Percentiles rank a stretch among this genome's conserved stretches.
Evolutionary conservation across 2,888 invertebrate genomes (phyloP).

Genomic region (Volucella bombylans): DNA sequence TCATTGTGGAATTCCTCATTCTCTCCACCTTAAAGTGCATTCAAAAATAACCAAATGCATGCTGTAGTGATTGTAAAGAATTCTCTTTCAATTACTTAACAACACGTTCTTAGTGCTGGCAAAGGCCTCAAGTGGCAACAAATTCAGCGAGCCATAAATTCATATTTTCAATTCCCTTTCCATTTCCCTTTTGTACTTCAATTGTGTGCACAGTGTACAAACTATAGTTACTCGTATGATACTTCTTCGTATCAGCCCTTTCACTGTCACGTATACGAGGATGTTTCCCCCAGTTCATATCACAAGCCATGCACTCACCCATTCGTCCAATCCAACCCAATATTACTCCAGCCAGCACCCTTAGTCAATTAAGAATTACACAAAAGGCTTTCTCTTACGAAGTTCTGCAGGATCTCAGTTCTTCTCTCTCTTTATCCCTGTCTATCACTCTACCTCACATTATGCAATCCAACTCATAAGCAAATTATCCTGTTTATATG

Average conservation of each 20-base stretch:
- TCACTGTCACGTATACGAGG: constrained; percentile 65
- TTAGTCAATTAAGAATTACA: constrained; percentile 65
- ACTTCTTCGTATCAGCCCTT: constrained; percentile 58
- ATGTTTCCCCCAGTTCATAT: not conserved
- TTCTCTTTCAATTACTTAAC: constrained; percentile 32
- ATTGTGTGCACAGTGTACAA: constrained; percentile 49
- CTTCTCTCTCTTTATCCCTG: not conserved
- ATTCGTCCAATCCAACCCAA: not conserved
- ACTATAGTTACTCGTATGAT: not conserved
- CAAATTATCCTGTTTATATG: constrained; percentile 71
- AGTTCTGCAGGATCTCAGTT: not conserved
- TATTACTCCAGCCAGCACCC: no score
- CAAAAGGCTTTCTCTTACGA: constrained; percentile 46
- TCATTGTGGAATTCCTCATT: no score
- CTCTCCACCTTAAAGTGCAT: no score
- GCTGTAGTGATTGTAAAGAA: not conserved
- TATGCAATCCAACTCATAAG: constrained; percentile 72
- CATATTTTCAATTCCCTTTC: constrained; percentile 64
- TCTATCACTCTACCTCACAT: constrained; percentile 6
- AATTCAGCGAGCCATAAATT: constrained; percentile 60
- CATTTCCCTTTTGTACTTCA: constrained; percentile 60
- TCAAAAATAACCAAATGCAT: no score
- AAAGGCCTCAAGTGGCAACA: constrained; percentile 51
- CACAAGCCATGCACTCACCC: not conserved
- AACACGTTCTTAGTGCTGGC: constrained; percentile 28